Percentiles rank a stretch among this genome's conserved stretches.
Evolutionary conservation across 2,888 invertebrate genomes (phyloP).

Genomic region (Euclidia mi): DNA sequence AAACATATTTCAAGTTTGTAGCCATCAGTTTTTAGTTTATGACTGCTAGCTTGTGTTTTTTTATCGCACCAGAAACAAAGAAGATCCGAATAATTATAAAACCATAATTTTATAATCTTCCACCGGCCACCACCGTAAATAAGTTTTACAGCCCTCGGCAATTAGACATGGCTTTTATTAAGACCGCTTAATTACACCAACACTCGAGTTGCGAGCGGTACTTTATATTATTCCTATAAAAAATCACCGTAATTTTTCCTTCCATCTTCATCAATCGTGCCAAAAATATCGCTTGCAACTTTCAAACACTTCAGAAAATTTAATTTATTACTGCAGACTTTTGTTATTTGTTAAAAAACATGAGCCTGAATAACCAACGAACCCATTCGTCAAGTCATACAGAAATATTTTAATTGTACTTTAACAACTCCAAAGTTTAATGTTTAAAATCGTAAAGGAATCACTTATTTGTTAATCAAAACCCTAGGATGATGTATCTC

Average conservation of each 20-base stretch:
- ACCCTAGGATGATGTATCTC: no score
- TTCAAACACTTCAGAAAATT: constrained; percentile 12
- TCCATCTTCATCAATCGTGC: no score
- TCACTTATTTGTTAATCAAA: constrained; percentile 80
- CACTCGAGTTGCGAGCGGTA: constrained; percentile 5
- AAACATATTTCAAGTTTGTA: no score
- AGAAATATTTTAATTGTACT: constrained; percentile 64
- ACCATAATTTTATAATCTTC: constrained; percentile 10
- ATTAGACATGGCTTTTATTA: constrained; percentile 14
- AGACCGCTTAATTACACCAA: constrained; percentile 17
- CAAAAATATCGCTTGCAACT: constrained; percentile 7
- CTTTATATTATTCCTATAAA: constrained; percentile 7
- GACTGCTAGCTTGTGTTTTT: no score
- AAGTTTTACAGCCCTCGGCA: constrained; percentile 8
- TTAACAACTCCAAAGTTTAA: constrained; percentile 58
- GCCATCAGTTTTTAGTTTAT: no score
- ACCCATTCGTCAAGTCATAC: constrained; percentile 61
- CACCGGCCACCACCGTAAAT: no score
- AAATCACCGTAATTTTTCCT: constrained; percentile 12
- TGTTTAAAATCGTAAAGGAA: constrained; percentile 68
- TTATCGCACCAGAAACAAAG: no score
- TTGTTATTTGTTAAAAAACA: constrained; percentile 26
- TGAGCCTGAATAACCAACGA: constrained; percentile 17
- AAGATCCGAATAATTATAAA: constrained; percentile 5
- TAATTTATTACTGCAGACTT: constrained; percentile 35